Conservation (phyloP, 2,797 vertebrate genomes). For the Sorex maritimensis region DNA sequence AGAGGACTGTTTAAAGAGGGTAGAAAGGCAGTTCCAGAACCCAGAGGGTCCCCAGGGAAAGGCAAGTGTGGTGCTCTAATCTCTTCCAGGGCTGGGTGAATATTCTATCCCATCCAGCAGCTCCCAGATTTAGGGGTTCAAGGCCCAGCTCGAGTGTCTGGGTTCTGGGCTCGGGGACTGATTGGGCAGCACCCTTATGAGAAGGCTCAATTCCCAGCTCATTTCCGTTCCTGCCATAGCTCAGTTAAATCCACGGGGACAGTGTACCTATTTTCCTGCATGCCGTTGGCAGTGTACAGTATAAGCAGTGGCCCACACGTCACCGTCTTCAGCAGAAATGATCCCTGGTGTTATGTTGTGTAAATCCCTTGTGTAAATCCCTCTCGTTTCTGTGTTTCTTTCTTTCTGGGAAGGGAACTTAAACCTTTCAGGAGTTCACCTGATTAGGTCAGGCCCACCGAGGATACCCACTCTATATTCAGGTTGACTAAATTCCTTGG, state of each 20-base stretch:
- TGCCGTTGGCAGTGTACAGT: background rate
- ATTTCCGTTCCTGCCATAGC: background rate
- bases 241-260: background rate
- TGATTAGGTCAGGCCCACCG: background rate
- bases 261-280: background rate
- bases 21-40: no score
- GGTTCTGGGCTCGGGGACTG: background rate
- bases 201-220: background rate
- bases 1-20: background rate
- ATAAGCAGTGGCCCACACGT: background rate
- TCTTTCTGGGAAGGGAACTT: background rate
- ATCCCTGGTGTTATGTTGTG: background rate
- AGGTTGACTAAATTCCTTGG: background rate
- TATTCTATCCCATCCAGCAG: no score
- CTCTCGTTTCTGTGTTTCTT: background rate
- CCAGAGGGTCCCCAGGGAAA: background rate
- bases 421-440: background rate
- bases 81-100: background rate
- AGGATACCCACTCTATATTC: background rate
- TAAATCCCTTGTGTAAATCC: background rate
- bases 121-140: background rate
- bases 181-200: accelerated
- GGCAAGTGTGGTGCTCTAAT: background rate
- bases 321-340: background rate
- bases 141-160: accelerated